Evolutionary conservation across 2,888 invertebrate genomes (phyloP).

Genomic region (Pasiphila rectangulata): DNA sequence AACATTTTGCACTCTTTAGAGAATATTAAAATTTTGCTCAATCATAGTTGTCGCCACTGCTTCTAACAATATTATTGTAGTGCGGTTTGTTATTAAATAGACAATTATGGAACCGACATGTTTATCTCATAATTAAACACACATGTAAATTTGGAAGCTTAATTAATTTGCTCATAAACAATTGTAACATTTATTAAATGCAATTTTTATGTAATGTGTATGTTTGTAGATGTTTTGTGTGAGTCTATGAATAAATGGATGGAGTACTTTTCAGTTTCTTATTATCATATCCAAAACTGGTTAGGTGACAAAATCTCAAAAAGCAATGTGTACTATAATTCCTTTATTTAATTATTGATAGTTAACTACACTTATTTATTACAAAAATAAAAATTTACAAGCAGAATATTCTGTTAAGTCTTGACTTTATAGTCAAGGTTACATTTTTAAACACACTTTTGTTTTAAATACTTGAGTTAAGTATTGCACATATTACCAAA

Average conservation of each 20-base stretch:
- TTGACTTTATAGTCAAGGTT: not conserved
- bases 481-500: too few relatives aligned
- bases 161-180: conserved; percentile 23
- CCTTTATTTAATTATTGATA: not conserved
- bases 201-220: conserved; percentile 12
- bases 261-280: conserved; percentile 27
- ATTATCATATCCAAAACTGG: conserved; percentile 10
- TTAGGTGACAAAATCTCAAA: too few relatives aligned
- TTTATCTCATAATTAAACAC: conserved; percentile 6
- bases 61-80: conserved; percentile 31
- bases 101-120: not conserved
- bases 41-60: conserved; percentile 42
- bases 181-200: conserved; percentile 4
- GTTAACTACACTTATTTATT: not conserved
- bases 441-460: not conserved
- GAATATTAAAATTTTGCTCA: conserved; percentile 56
- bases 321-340: not conserved
- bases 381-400: not conserved
- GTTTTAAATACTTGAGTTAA: not conserved
- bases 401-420: not conserved
- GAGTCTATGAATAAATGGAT: conserved; percentile 32
- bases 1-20: conserved; percentile 41
- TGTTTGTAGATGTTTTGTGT: conserved; percentile 23
- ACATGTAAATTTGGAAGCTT: conserved; percentile 12
- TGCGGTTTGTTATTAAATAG: conserved; percentile 5